A percentile compares a stretch with the other conserved stretches of the same genome.
Evolutionary conservation across 2,888 invertebrate species (phyloP).

Genomic region (Pachymerium ferrugineum): DNA sequence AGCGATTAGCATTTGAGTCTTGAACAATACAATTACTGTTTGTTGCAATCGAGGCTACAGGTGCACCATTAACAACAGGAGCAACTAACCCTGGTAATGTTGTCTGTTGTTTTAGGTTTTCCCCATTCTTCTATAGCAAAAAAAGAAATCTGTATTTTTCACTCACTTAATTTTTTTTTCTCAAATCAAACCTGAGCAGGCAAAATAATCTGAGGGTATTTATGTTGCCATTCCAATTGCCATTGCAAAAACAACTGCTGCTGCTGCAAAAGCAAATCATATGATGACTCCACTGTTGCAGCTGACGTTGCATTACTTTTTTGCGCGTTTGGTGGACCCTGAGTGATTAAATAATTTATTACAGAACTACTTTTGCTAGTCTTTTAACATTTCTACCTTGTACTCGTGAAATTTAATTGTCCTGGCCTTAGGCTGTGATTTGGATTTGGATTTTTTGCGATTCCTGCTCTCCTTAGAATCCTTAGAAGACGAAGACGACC

Average conservation of each 20-base stretch:
- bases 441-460: conserved; percentile 73
- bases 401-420: conserved; percentile 97
- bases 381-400: conserved; percentile 53
- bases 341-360: background rate
- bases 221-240: conserved; percentile 75
- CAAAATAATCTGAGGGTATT: conserved; percentile 74
- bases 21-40: background rate
- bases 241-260: conserved; percentile 87
- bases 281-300: conserved; percentile 66
- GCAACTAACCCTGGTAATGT: conserved; percentile 16
- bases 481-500: conserved; percentile 21
- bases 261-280: conserved; percentile 85
- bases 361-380: background rate
- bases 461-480: conserved; percentile 56
- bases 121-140: conserved; percentile 32
- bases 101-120: conserved; percentile 35
- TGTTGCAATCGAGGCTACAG: background rate
- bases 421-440: conserved; percentile 71
- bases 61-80: background rate
- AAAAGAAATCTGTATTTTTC: background rate
- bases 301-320: conserved; percentile 50
- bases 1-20: conserved; percentile 31
- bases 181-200: conserved; percentile 55
- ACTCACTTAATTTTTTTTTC: background rate
- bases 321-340: conserved; percentile 83